Percentiles rank a stretch among this genome's conserved stretches.
phyloP scores from a whole-genome alignment of 2,888 invertebrate genomes.

The Trichopria drosophilae region DNA sequence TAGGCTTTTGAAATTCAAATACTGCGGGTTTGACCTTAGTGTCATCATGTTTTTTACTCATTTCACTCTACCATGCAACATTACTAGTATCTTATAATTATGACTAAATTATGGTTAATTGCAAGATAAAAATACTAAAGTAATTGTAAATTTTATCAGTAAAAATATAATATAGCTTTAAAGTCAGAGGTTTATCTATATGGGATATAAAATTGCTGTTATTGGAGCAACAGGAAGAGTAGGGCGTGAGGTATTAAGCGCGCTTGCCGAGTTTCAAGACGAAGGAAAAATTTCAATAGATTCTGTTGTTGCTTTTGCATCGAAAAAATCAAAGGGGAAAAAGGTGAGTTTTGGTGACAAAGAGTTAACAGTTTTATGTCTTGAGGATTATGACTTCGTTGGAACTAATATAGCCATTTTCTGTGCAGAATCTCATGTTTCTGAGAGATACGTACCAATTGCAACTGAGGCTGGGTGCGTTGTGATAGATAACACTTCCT shows the following conservation, averaged over 20 bases:
- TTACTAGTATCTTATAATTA: conserved; percentile 21
- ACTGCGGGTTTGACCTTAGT: conserved; percentile 23
- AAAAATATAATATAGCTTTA: conserved; percentile 17
- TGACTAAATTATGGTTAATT: conserved; percentile 22
- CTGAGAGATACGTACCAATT: conserved; percentile 9
- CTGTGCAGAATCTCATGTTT: conserved; percentile 15
- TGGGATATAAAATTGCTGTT: conserved; percentile 18
- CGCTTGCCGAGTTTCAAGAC: conserved; percentile 10
- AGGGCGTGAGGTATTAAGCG: conserved; percentile 14
- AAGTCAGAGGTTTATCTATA: conserved; percentile 20
- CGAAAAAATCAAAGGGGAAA: conserved; percentile 14
- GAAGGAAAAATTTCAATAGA: conserved; percentile 5
- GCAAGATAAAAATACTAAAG: conserved; percentile 21
- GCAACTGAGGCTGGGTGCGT: conserved; percentile 11
- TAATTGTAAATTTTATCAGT: conserved; percentile 21
- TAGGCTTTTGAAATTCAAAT: conserved; percentile 19
- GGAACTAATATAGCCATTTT: conserved; percentile 19
- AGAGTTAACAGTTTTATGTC: conserved; percentile 8
- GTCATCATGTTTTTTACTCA: conserved; percentile 21
- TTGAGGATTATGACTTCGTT: conserved; percentile 14
- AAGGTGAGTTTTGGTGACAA: conserved; percentile 20
- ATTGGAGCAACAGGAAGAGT: conserved; percentile 17
- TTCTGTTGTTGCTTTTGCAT: conserved; percentile 11
- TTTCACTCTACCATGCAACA: conserved; percentile 20
- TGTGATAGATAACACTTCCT: conserved; percentile 19